Evolutionary conservation across 2,113 vertebrate genomes (phyloP), one percentile per base, ranked within the genome.

Genomic region (Paracanthobrama guichenoti): DNA sequence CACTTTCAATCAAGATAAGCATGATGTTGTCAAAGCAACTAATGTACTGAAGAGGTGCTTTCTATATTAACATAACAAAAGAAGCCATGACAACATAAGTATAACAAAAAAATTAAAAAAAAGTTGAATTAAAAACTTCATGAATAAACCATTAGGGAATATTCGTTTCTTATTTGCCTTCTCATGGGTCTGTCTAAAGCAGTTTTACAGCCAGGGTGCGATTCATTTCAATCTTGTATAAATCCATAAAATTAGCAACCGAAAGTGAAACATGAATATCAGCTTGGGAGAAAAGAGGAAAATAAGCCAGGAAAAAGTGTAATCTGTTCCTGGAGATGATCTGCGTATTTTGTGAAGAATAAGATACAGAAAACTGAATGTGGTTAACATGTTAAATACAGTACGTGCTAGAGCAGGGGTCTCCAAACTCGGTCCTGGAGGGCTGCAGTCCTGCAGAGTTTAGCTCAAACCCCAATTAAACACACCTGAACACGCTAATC

Each of bases 1-100:
- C 79, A 71, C 79, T 42, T 85, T 80, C 81, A 87, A 85, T 85
- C 80, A 83, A 67, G 86, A 87, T 79, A 80, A 88, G 76, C 50
- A 18, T 39, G 28, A 66, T 50, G 44, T 60, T 42, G 55, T 20
- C 73, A 59, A n/a, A 22, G 64, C 60, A 88, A 85, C 79, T 16
- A 66, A 76, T 62, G 22, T 28, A 50, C 81, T 24, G 46, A 62
- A 69, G 59, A 60, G 64, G 81, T 22, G 8, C 46, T 14, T 53
- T 59, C 28, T 50, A 59, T 80, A 79, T 75, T 77, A 60, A 22
- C 60, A 55, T 44, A 50, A 62, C n/a, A 57, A 62, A 57, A 72
- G 66, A 59, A 73, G 66, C 9, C 26, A 76, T 31, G 4, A 60
- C 16, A 22, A 66, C n/a, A 44, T 28, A 11, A 22, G 39, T 26